Base-by-base conservation (phyloP, 2,797 vertebrate species). In the Anabacerthia variegaticeps region DNA sequence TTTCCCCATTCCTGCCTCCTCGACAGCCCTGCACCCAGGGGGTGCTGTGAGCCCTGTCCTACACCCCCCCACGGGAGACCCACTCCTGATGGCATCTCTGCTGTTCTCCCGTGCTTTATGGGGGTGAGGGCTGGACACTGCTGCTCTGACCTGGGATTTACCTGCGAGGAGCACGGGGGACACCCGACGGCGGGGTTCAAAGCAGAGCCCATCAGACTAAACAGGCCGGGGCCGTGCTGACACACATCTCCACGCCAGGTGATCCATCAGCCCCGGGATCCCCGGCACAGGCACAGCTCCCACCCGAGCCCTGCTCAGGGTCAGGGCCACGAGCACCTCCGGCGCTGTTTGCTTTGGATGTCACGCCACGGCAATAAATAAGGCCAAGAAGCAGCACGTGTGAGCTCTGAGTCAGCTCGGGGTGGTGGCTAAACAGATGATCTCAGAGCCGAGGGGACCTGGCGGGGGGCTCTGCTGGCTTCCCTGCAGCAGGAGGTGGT, bases 401-500 rank as follows among this genome's bases (percentile, higher is more conserved):
- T 48, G 43, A 62, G 93, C 62, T 6, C 54, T 34, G 68, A 89
- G 61, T 43, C 88, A 62, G 59, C 51, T 58, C 76, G 65, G 89
- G 75, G 72, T 2, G 4, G 51, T 46, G 56, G 73, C 37, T 89
- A 59, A 85, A 78, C 4, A 37, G 44, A 85, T 51, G 37, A 84
- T 41, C 66, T 82, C 66, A 84, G 85, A 69, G 51, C 22, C 27
- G 51, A 73, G 68, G 52, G 77, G 58, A 86, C 66, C 61, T 84
- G 36, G 8, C 1, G 1, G 52, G 52, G 22, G 36, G 21, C 19
- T 41, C 52, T 30, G 41, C 32, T 32, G 27, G 28, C 7, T 20
- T 65, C 27, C 49, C 37, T 0, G 0, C 23, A 34, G 39, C 43
- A 23, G 62, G 13, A 68, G 2, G 1, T 7, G 39, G 21, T 5